Evolutionary conservation across 1,140 invertebrate genomes (phyloP).

Genomic region (Scaptomyza graminum): DNA sequence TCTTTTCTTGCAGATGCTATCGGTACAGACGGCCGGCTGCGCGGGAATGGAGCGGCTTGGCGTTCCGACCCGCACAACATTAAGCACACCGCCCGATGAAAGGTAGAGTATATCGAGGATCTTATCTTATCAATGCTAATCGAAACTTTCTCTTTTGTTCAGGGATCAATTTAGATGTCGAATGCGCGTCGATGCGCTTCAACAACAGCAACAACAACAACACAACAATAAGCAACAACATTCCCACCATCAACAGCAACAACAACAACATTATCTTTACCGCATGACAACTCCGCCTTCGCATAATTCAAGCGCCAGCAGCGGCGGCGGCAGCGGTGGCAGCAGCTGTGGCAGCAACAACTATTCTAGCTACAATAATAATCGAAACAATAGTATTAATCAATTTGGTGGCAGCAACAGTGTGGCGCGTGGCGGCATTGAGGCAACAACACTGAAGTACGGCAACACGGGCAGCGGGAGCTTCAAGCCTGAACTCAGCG

Average conservation of each 20-base stretch:
- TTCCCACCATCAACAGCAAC: constrained; percentile 52
- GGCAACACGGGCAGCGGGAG: constrained; percentile 77
- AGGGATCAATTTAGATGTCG: constrained; percentile 83
- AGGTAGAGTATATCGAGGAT: constrained; percentile 52
- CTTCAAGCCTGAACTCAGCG: constrained; percentile 47
- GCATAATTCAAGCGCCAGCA: constrained; percentile 40
- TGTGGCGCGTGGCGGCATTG: constrained; percentile 73
- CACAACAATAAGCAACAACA: constrained; percentile 51
- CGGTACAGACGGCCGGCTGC: constrained; percentile 88
- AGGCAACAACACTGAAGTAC: constrained; percentile 76
- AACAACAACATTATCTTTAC: constrained; percentile 59
- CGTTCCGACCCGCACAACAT: constrained; percentile 85
- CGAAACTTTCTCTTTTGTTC: not conserved
- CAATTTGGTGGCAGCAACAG: constrained; percentile 54
- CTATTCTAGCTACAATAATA: constrained; percentile 24
- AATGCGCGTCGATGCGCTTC: constrained; percentile 79
- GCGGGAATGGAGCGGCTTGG: constrained; percentile 88
- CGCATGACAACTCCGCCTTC: constrained; percentile 66
- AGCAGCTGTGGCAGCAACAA: constrained; percentile 6
- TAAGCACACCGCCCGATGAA: constrained; percentile 81
- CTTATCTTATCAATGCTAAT: not conserved
- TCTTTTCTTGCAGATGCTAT: constrained; percentile 86
- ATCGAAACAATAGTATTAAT: constrained; percentile 70
- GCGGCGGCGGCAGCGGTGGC: constrained; percentile 16
- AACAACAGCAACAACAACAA: constrained; percentile 48